phyloP scores from a whole-genome alignment of 2,113 vertebrate species.

The Candoia aspera region DNA sequence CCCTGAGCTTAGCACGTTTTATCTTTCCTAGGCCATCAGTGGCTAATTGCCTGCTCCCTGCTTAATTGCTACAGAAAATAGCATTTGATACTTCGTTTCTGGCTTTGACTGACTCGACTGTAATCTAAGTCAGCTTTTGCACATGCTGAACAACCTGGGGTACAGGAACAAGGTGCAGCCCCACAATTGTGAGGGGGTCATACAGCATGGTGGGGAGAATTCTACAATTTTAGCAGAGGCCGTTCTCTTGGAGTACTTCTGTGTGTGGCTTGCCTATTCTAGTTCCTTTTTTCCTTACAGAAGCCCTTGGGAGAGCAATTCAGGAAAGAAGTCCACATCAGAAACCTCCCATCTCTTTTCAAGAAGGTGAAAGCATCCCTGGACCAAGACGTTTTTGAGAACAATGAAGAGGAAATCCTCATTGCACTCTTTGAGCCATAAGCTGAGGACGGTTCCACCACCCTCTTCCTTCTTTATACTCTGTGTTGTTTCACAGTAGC shows the following conservation, averaged over 20 bases:
- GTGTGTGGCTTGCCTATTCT: not conserved
- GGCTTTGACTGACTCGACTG: not conserved
- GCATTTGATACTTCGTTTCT: not conserved
- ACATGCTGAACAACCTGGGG: accelerated
- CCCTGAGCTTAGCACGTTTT: not conserved
- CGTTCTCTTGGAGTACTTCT: not conserved
- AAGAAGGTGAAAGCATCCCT: constrained; percentile 85
- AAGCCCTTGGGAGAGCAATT: constrained; percentile 96
- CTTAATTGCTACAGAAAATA: not conserved
- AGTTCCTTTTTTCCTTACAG: constrained; percentile 70
- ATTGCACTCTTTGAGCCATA: constrained; percentile 83
- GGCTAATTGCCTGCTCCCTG: not conserved
- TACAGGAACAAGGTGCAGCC: not conserved
- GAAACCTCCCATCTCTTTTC: constrained; percentile 95
- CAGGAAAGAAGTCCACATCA: constrained; percentile 97
- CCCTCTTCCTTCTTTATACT: constrained; percentile 61
- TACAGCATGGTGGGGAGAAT: not conserved
- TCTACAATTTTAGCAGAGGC: not conserved
- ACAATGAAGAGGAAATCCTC: constrained; percentile 73
- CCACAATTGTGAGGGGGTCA: not conserved
- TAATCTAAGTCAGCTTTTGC: not conserved
- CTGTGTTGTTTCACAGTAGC: constrained; percentile 69
- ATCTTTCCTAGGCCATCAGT: not conserved
- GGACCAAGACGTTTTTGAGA: constrained; percentile 78
- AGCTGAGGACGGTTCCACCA: constrained; percentile 59